phyloP scores from a whole-genome alignment of 2,888 invertebrate species.

The Capitulum mitella region DNA sequence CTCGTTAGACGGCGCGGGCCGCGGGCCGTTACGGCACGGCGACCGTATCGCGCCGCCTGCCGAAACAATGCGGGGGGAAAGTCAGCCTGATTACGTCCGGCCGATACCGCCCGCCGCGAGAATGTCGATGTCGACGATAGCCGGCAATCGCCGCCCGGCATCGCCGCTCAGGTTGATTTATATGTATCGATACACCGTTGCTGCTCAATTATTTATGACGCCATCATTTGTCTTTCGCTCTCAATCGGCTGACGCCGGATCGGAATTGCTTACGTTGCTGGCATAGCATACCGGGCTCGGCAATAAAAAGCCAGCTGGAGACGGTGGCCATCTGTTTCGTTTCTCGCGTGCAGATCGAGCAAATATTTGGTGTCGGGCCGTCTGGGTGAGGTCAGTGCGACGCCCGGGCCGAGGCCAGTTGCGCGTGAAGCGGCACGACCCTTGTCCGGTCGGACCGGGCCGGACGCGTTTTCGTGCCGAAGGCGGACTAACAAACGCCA shows the following conservation, averaged over 20 bases:
- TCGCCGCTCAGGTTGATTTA: not conserved
- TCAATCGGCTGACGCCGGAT: not conserved
- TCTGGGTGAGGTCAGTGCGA: not conserved
- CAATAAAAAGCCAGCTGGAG: conserved; percentile 14
- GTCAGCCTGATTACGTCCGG: not conserved
- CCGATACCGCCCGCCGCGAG: not conserved
- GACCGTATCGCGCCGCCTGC: not conserved
- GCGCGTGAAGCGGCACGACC: too few species aligned
- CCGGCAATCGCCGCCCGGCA: not conserved
- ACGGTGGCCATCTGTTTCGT: not conserved
- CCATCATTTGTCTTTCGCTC: not conserved
- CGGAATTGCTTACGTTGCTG: conserved; percentile 8
- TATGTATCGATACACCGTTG: conserved; percentile 1
- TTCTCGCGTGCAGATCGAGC: not conserved
- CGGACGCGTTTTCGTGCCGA: not conserved
- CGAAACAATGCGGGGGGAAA: conserved; percentile 3
- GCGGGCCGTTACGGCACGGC: not conserved
- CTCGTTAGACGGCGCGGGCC: not conserved
- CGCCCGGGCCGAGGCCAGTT: too few species aligned
- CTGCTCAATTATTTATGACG: conserved; percentile 15
- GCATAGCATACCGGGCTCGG: not conserved
- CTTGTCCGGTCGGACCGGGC: not conserved
- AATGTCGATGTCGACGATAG: not conserved
- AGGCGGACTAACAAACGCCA: too few species aligned
- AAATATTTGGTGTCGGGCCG: not conserved